Percentiles rank a stretch among this genome's conserved stretches.
Evolutionary conservation across 2,797 vertebrate species (phyloP).

Genomic region (Aselliscus stoliczkanus): DNA sequence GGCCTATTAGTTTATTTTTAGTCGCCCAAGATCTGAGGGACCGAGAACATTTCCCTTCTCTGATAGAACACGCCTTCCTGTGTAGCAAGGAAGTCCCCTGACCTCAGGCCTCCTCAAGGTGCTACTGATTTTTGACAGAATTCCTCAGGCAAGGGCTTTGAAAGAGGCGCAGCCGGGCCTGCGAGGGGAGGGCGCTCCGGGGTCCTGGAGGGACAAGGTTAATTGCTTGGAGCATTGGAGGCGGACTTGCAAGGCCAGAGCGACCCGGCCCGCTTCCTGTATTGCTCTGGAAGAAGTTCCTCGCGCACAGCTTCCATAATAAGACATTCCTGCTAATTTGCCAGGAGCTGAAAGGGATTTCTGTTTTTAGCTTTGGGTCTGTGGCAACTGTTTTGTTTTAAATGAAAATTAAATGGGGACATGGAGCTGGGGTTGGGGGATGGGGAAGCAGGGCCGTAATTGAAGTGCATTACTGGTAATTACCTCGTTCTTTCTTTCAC

Average conservation of each 20-base stretch:
- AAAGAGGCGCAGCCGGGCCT: conserved; percentile 76
- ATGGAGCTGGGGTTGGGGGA: conserved; percentile 71
- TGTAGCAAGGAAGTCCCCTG: conserved; percentile 89
- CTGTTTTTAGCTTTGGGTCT: conserved; percentile 84
- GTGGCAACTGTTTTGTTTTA: conserved; percentile 86
- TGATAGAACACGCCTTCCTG: conserved; percentile 90
- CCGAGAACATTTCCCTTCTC: conserved; percentile 92
- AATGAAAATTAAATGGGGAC: conserved; percentile 81
- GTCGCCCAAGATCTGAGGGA: conserved; percentile 83
- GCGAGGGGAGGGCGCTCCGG: background rate
- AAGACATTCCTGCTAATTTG: conserved; percentile 88
- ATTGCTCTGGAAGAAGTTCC: conserved; percentile 83
- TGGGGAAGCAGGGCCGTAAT: conserved; percentile 84
- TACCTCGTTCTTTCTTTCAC: conserved; percentile 87
- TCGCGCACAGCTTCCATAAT: conserved; percentile 85
- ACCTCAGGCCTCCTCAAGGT: conserved; percentile 89
- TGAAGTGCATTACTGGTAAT: conserved; percentile 93
- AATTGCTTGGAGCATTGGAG: conserved; percentile 86
- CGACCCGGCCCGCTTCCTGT: conserved; percentile 89
- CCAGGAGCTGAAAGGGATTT: conserved; percentile 87
- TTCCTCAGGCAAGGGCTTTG: conserved; percentile 84
- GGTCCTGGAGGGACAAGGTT: conserved; percentile 73
- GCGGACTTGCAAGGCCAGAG: conserved; percentile 79
- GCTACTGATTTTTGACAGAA: conserved; percentile 87
- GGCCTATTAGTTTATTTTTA: conserved; percentile 88